Conservation (phyloP, 2,113 vertebrate genomes). For the Pan paniscus region DNA sequence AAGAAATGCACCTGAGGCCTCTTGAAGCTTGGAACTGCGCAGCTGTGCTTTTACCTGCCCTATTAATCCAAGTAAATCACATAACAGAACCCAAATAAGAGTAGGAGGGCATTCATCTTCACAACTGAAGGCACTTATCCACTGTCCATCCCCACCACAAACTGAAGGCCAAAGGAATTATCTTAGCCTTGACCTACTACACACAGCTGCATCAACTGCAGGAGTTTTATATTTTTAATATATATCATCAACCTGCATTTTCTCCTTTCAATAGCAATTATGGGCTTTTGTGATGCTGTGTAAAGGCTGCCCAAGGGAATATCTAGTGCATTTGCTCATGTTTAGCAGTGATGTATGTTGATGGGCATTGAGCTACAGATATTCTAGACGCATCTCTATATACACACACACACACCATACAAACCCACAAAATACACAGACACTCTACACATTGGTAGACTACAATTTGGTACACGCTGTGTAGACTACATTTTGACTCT, state of each 20-base stretch:
- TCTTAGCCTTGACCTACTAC: background rate
- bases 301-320: background rate
- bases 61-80: background rate
- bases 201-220: background rate
- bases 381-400: background rate
- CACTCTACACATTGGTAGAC: background rate
- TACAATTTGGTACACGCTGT: too few species aligned
- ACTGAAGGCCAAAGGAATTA: background rate
- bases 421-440: background rate
- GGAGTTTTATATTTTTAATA: background rate
- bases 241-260: background rate
- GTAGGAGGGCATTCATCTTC: background rate
- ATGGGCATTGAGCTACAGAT: background rate
- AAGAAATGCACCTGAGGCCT: background rate
- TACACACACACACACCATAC: background rate
- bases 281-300: background rate
- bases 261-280: background rate
- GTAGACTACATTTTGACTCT: background rate
- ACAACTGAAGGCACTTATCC: background rate
- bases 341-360: background rate
- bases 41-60: background rate
- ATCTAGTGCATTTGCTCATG: background rate
- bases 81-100: background rate
- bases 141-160: background rate
- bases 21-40: background rate